Evolutionary conservation across 2,113 vertebrate species (phyloP).

Genomic region (Psettodes erumei): DNA sequence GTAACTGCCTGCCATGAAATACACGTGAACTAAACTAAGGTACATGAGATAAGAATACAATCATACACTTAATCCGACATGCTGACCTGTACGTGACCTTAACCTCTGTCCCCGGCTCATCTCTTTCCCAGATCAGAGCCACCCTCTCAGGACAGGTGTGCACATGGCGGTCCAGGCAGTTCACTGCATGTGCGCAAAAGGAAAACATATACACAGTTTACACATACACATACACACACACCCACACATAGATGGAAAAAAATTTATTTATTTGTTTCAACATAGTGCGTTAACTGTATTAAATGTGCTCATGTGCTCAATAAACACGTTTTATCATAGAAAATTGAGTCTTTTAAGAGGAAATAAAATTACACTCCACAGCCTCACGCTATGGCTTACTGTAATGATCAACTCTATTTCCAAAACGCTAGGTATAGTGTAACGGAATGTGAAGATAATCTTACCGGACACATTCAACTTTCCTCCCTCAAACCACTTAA

Average conservation of each 20-base stretch:
- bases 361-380: not conserved
- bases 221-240: not conserved
- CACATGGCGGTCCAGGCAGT: conserved; percentile 93
- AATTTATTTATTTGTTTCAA: not conserved
- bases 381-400: not conserved
- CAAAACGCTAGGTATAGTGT: not conserved
- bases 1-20: conserved; percentile 74
- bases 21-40: not conserved
- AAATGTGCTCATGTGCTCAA: too few species aligned
- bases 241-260: not conserved
- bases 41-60: not conserved
- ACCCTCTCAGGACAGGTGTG: conserved; percentile 86
- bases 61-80: not conserved
- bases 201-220: not conserved
- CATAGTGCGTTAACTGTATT: not conserved
- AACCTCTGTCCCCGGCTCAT: conserved; percentile 91
- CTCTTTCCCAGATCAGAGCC: conserved; percentile 96
- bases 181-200: conserved; percentile 80
- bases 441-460: not conserved
- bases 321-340: not conserved
- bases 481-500: conserved; percentile 74
- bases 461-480: conserved; percentile 76
- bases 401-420: not conserved
- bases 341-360: not conserved
- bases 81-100: conserved; percentile 91